A percentile compares a stretch with the other conserved stretches of the same genome.
phyloP scores from a whole-genome alignment of 2,113 vertebrate genomes.

The Anser cygnoides region DNA sequence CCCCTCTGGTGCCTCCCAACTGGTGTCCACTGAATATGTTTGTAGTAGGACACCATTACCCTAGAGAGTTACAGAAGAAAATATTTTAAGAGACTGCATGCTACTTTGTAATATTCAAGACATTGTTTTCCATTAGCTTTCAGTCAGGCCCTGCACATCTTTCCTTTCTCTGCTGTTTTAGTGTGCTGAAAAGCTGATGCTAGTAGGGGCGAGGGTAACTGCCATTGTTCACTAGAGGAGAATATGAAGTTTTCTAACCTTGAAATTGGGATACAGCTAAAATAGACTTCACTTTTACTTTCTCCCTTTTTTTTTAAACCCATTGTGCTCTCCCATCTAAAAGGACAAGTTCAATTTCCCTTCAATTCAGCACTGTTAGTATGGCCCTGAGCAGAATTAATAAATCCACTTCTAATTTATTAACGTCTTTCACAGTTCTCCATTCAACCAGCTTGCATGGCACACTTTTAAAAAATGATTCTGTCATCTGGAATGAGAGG shows the following conservation, averaged over 20 bases:
- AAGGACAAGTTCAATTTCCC: slow-evolving; percentile 27
- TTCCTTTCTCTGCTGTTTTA: not conserved
- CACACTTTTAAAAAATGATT: slow-evolving; percentile 26
- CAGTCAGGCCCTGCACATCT: not conserved
- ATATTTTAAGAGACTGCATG: not conserved
- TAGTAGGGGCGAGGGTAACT: not conserved
- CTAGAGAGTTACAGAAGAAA: not conserved
- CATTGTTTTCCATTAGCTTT: not conserved
- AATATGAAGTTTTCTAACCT: not conserved
- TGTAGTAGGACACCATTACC: slow-evolving; percentile 7
- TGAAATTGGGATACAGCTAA: not conserved
- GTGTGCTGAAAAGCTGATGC: not conserved
- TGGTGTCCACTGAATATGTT: not conserved
- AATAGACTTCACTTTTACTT: not conserved
- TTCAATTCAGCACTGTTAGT: not conserved
- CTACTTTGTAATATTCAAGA: not conserved
- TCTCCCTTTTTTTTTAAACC: not conserved
- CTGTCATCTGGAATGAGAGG: slow-evolving; percentile 45
- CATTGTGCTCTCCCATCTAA: not conserved
- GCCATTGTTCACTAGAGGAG: not conserved
- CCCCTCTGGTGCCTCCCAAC: not conserved
- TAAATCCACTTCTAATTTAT: slow-evolving; percentile 63
- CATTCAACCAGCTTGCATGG: not conserved
- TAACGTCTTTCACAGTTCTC: slow-evolving; percentile 7
- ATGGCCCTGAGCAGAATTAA: slow-evolving; percentile 29